Conservation (phyloP, 2,888 invertebrate genomes). For the Pseudanteris insignis region DNA sequence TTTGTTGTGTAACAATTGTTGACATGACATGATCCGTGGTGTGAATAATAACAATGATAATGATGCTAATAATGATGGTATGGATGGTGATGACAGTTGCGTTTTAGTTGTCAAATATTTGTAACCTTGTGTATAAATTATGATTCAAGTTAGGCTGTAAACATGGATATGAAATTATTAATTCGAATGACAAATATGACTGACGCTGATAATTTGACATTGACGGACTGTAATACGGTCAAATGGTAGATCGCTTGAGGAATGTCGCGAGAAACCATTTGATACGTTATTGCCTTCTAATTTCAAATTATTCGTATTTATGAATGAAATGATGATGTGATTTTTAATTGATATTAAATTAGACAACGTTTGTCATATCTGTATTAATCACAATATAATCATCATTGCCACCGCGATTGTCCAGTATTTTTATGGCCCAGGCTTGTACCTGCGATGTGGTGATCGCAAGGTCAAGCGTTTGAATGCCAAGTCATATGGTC, state of each 20-base stretch:
- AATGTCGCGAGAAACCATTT: slow-evolving; percentile 1
- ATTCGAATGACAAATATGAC: slow-evolving; percentile 34
- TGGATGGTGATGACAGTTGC: slow-evolving; percentile 1
- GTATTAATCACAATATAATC: slow-evolving; percentile 38
- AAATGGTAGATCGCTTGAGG: neutral
- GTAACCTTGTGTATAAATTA: slow-evolving; percentile 12
- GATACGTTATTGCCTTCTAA: neutral
- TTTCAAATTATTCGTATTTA: slow-evolving; percentile 9
- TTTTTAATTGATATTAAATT: slow-evolving; percentile 20
- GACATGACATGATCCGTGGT: slow-evolving; percentile 23
- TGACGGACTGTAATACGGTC: neutral
- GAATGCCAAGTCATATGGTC: too few relatives aligned
- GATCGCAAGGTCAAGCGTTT: too few relatives aligned
- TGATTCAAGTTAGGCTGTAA: slow-evolving; percentile 32
- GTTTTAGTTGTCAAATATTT: slow-evolving; percentile 7
- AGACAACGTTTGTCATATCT: slow-evolving; percentile 36
- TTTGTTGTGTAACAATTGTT: slow-evolving; percentile 35
- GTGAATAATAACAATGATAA: slow-evolving; percentile 11
- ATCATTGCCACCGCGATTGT: slow-evolving; percentile 31
- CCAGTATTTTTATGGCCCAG: slow-evolving; percentile 26
- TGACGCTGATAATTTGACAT: slow-evolving; percentile 23
- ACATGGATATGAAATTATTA: slow-evolving; percentile 22
- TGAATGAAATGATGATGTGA: neutral
- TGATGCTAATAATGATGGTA: slow-evolving; percentile 5
- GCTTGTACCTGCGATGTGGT: neutral